Conservation (phyloP, 2,113 vertebrate genomes). For the Larimichthys polyactis region DNA sequence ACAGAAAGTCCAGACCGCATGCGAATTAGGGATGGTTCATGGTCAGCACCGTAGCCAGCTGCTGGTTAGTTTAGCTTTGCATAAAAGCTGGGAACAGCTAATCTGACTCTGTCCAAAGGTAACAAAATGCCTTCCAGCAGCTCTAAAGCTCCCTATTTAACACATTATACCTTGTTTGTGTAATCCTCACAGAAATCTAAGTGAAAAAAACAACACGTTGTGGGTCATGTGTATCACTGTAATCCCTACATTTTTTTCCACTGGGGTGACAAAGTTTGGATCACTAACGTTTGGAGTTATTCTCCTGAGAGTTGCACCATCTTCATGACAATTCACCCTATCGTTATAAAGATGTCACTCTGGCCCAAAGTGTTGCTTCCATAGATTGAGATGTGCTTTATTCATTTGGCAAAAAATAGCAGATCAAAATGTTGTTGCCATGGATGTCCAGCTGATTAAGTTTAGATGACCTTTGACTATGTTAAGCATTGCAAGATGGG, state of each 20-base stretch:
- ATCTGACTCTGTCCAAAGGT: background rate
- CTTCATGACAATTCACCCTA: background rate
- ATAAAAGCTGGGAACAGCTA: background rate
- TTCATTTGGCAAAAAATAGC: constrained; percentile 10
- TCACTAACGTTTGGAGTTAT: background rate
- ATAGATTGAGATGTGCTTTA: background rate
- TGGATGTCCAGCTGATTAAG: constrained; percentile 35
- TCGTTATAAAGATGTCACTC: background rate
- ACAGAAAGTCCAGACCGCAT: background rate
- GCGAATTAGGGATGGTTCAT: background rate
- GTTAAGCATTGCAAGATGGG: constrained; percentile 16
- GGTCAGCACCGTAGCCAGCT: background rate
- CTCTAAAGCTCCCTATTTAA: background rate
- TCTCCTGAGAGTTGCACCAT: background rate
- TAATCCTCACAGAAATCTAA: background rate
- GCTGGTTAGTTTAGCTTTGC: background rate
- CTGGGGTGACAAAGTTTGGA: background rate
- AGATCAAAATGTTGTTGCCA: constrained; percentile 37
- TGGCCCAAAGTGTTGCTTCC: background rate
- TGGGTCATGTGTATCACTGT: background rate
- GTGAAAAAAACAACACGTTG: background rate
- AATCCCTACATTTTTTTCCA: background rate
- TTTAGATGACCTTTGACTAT: constrained; percentile 52
- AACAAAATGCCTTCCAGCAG: background rate
- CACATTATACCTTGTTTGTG: background rate